Evolutionary conservation across 2,888 invertebrate genomes (phyloP).

Genomic region (Nephrotoma flavescens): DNA sequence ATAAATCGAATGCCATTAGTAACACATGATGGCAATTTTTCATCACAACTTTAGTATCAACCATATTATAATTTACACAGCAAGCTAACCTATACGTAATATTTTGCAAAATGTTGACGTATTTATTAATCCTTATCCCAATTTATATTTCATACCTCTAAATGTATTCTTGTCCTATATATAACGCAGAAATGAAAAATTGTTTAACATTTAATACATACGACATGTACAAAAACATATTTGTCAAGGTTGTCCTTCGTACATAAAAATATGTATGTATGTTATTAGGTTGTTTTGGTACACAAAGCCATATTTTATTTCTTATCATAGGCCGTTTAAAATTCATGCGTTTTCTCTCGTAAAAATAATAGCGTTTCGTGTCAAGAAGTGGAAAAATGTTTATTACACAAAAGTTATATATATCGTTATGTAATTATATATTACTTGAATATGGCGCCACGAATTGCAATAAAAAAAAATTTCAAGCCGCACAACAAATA

Average conservation of each 20-base stretch:
- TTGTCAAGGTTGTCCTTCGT: neutral
- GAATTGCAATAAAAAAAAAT: neutral
- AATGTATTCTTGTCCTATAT: neutral
- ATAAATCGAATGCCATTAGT: neutral
- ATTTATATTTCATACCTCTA: neutral
- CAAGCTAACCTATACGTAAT: neutral
- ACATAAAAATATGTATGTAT: neutral
- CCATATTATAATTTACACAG: neutral
- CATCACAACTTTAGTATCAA: neutral
- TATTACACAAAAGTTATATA: neutral
- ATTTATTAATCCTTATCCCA: neutral
- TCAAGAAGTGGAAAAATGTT: neutral
- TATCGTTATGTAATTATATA: neutral
- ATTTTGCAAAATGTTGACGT: neutral
- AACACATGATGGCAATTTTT: neutral
- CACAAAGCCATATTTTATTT: neutral
- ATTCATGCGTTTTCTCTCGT: neutral
- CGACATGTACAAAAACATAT: neutral
- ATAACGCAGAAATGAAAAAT: neutral
- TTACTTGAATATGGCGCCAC: neutral
- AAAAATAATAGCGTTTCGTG: neutral
- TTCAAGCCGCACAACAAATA: too few relatives aligned
- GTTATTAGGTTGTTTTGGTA: neutral
- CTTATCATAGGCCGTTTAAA: neutral
- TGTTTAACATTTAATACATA: neutral